phyloP scores from a whole-genome alignment of 2,888 invertebrate species.

The Xestia xanthographa region DNA sequence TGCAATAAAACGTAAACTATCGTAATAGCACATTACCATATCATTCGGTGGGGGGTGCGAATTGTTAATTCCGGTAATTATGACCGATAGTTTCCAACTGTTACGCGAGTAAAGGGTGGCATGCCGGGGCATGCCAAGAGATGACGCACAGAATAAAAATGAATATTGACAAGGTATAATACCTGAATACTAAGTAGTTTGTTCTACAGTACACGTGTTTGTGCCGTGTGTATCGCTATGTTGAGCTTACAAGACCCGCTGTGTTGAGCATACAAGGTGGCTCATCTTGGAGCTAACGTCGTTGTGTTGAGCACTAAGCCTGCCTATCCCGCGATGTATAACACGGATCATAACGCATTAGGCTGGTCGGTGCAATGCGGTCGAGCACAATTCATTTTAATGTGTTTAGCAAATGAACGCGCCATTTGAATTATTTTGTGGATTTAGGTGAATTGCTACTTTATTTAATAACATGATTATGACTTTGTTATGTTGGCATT shows the following conservation, averaged over 20 bases:
- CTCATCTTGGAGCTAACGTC: constrained; percentile 53
- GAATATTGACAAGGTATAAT: not conserved
- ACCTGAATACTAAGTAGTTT: not conserved
- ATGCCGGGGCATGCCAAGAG: no score
- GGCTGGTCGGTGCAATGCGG: constrained; percentile 43
- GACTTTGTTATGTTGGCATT: not conserved
- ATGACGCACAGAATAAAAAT: not conserved
- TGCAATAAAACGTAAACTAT: no score
- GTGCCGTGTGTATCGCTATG: not conserved
- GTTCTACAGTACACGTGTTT: not conserved
- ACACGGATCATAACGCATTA: constrained; percentile 56
- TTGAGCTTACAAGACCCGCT: not conserved
- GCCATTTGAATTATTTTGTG: constrained; percentile 15
- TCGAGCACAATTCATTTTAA: not conserved
- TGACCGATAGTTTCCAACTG: not conserved
- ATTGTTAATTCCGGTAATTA: not conserved
- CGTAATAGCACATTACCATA: no score
- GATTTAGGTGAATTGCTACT: constrained; percentile 1
- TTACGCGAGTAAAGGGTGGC: not conserved
- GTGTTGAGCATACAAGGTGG: constrained; percentile 38
- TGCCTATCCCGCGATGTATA: constrained; percentile 44
- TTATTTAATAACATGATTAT: constrained; percentile 1
- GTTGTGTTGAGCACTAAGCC: constrained; percentile 41
- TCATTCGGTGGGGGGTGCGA: no score
- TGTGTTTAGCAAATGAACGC: constrained; percentile 9